phyloP scores from a whole-genome alignment of 2,888 invertebrate species.

The Dasysyrphus tricinctus region DNA sequence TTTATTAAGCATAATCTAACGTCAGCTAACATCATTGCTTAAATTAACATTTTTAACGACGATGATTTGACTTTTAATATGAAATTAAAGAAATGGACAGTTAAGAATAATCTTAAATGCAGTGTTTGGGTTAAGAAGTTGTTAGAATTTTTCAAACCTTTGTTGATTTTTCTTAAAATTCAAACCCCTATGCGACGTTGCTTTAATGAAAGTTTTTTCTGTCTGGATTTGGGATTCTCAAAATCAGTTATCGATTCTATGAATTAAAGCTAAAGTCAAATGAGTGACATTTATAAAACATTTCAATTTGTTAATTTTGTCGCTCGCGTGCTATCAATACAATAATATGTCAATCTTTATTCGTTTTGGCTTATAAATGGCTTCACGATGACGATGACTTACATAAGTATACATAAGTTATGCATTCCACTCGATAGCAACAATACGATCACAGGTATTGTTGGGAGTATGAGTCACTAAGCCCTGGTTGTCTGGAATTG shows the following conservation, averaged over 20 bases:
- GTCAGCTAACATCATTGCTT: constrained; percentile 15
- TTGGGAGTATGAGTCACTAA: no score
- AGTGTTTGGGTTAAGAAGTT: no score
- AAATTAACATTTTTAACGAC: constrained; percentile 10
- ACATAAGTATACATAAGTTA: no score
- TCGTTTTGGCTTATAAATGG: not conserved
- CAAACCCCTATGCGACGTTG: not conserved
- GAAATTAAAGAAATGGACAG: not conserved
- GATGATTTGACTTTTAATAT: not conserved
- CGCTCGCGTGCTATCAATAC: not conserved
- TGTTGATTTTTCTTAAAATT: not conserved
- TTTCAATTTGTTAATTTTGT: not conserved
- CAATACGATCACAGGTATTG: no score
- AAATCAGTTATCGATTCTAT: constrained; percentile 14
- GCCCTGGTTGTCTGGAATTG: no score
- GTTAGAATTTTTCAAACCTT: not conserved
- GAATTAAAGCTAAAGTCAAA: not conserved
- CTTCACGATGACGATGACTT: not conserved
- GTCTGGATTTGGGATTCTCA: not conserved
- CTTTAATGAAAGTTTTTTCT: not conserved
- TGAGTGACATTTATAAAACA: not conserved
- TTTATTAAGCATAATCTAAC: constrained; percentile 38
- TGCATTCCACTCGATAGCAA: no score
- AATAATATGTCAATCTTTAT: not conserved
- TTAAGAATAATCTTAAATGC: not conserved